Base-by-base conservation (phyloP, 2,888 invertebrate species). In the Chloroclysta siterata region DNA sequence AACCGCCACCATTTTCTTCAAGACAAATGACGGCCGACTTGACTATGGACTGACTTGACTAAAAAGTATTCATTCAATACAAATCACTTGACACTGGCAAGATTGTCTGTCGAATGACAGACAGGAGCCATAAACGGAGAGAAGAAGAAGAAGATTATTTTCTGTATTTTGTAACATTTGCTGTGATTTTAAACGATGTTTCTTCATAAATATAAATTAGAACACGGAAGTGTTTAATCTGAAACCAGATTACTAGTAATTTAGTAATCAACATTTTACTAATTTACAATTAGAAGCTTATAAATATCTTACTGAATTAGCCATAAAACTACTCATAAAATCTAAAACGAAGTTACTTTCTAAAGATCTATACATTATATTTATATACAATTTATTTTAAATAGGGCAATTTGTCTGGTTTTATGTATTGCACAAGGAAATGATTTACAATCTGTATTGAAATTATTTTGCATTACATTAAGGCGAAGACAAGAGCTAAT, bases 351-450 rank as follows among this genome's bases (percentile, higher is more conserved):
- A 61, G 41, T 57, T 68, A 42, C 57, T 61, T 64, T 65, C 61
- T 58, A 65, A 60, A 36, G 60, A 68, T 36, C 62, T 73, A 68
- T 71, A 72, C 72, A 74, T 58, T 54, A 17, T 72, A 3, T 68
- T 65, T 73, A 74, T 74, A 53, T 73, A 73, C 73, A 73, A 53
- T 62, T 69, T 66, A 66, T 63, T 71, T 72, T 68, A 65, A 48
- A 53, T 47, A 42, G 63, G 69, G 65, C 60, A 57, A 60, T 51
- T 59, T 46, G 58, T 65, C 58, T 61, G 64, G 63, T 60, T 60
- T 22, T 63, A 48, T 62, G 36, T 71, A 71, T 71, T 71, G 69
- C 71, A 69, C 71, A 52, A 53, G n/a, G 29, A 48, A 39, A 50
- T 64, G 8, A 55, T 28, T 42, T 52, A 50, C 0, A 41, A 50